These are phyloP conservation scores for Orthosia cruda DNA, from an alignment of 2,888 invertebrate genomes.

Conservation along the genomic window DNA sequence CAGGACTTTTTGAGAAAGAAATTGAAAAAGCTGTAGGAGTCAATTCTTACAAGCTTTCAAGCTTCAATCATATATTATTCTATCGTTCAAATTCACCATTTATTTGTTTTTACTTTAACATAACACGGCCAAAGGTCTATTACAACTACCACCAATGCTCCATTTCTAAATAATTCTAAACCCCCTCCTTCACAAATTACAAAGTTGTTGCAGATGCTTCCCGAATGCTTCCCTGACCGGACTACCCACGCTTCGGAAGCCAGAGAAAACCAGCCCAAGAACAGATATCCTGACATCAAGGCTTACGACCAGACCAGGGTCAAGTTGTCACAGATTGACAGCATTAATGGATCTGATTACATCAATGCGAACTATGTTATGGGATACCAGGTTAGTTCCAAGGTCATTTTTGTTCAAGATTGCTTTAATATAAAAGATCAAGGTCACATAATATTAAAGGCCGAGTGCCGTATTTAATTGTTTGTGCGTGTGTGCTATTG, in stretches of 20 bases:
- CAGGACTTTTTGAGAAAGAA: too few species aligned
- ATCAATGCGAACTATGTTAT: conserved; percentile 98
- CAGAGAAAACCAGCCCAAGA: conserved; percentile 96
- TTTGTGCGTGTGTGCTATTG: conserved; percentile 3
- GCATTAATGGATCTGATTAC: conserved; percentile 96
- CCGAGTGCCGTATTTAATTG: neutral
- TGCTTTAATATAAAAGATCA: neutral
- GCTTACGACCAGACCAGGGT: conserved; percentile 98
- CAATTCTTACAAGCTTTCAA: too few species aligned
- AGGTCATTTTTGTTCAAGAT: too few species aligned
- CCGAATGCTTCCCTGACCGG: conserved; percentile 96
- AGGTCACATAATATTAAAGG: neutral
- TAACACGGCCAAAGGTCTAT: neutral
- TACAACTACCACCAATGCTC: neutral
- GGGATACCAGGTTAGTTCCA: conserved; percentile 94
- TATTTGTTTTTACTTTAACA: too few species aligned
- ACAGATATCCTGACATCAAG: conserved; percentile 98
- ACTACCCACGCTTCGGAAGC: conserved; percentile 97
- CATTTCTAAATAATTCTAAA: conserved; percentile 24
- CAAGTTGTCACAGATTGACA: conserved; percentile 95
- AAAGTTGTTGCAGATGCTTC: conserved; percentile 93
- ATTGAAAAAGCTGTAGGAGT: too few species aligned
- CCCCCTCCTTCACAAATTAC: conserved; percentile 46
- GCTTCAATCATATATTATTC: too few species aligned
- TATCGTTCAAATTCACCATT: too few species aligned